These are phyloP conservation scores for Hydropsyche tenuis DNA, from an alignment of 1,140 invertebrate genomes.

Conservation along the genomic window DNA sequence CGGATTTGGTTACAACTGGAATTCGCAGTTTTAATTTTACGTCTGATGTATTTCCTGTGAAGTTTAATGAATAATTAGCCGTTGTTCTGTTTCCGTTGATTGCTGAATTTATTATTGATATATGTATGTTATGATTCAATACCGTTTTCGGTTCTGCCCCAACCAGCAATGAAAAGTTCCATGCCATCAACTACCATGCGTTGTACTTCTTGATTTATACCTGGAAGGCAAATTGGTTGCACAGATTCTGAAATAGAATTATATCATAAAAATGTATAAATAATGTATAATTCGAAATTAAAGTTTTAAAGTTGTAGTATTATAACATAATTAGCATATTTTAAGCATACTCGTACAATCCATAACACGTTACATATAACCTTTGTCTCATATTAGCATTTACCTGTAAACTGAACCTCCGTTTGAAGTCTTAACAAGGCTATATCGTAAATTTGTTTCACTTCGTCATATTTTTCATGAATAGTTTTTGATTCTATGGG, in stretches of 20 bases:
- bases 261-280: too few species aligned
- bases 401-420: conserved; percentile 67
- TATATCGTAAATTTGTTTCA: conserved; percentile 75
- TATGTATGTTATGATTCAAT: not conserved
- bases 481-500: conserved; percentile 68
- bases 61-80: too few species aligned
- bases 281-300: not conserved
- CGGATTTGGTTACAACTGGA: not conserved
- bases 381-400: not conserved
- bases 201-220: not conserved
- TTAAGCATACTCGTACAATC: not conserved
- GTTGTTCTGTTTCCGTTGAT: not conserved
- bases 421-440: conserved; percentile 72
- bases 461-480: conserved; percentile 72
- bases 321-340: not conserved
- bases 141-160: conserved; percentile 15
- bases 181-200: not conserved
- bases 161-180: conserved; percentile 2
- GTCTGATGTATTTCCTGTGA: not conserved
- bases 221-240: conserved; percentile 43
- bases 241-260: conserved; percentile 41
- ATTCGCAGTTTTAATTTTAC: not conserved
- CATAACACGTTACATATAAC: not conserved
- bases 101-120: not conserved
- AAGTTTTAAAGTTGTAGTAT: not conserved